Percentiles rank a stretch among this genome's conserved stretches.
Conservation (phyloP, 2,888 invertebrate genomes). For the Ethmia dodecea region DNA sequence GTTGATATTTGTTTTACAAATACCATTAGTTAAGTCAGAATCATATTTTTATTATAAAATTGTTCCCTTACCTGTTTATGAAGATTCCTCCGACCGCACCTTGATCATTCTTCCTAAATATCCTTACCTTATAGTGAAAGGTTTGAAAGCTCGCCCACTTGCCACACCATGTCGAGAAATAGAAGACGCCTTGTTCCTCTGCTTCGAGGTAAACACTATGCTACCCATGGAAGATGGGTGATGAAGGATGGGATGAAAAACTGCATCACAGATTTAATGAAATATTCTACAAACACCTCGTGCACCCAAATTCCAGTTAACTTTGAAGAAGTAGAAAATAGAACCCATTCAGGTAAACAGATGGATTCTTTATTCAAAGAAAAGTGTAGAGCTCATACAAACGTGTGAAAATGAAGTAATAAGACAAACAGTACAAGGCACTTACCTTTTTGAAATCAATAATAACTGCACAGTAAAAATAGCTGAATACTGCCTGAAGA, state of each 20-base stretch:
- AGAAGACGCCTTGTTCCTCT: slow-evolving; percentile 4
- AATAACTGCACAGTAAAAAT: neutral
- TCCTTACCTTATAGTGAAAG: slow-evolving; percentile 18
- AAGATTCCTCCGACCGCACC: slow-evolving; percentile 7
- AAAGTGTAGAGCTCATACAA: neutral
- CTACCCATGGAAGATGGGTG: slow-evolving; percentile 2
- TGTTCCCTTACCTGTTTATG: slow-evolving; percentile 12
- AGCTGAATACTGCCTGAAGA: neutral
- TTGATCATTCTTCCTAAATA: slow-evolving; percentile 15
- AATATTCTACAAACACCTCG: neutral
- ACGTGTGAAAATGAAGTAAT: neutral
- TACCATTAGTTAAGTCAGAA: slow-evolving; percentile 12
- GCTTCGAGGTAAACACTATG: neutral
- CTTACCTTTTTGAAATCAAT: neutral
- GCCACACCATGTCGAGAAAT: slow-evolving; percentile 12
- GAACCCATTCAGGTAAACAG: neutral
- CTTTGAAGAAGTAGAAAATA: neutral
- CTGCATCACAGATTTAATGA: neutral
- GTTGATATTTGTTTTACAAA: slow-evolving; percentile 17
- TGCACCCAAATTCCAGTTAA: slow-evolving; percentile 2
- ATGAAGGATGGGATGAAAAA: no score
- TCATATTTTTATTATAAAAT: slow-evolving; percentile 14
- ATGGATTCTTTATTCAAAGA: slow-evolving; percentile 1
- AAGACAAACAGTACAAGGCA: neutral
- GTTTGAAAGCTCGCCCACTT: slow-evolving; percentile 12